A percentile compares a stretch with the other conserved stretches of the same genome.
Conservation (phyloP, 2,797 vertebrate species). For the Echiichthys vipera region DNA sequence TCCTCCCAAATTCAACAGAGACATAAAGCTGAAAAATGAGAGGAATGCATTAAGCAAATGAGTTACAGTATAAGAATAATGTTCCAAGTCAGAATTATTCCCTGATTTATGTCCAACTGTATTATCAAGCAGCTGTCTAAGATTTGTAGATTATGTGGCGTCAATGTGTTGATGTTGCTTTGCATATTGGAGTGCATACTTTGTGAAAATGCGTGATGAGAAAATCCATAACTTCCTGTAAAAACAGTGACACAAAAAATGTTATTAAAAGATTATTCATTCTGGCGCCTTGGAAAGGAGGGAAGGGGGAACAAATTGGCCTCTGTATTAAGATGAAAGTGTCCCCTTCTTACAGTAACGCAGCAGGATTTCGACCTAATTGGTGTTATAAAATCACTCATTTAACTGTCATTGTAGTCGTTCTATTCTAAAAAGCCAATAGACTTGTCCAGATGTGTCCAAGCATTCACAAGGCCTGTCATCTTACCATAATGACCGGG, state of each 20-base stretch:
- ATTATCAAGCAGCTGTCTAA: slow-evolving; percentile 51
- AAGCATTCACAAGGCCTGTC: slow-evolving; percentile 48
- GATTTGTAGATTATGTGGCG: slow-evolving; percentile 22
- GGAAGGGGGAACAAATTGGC: slow-evolving; percentile 8
- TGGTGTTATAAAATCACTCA: slow-evolving; percentile 48
- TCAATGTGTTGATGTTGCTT: slow-evolving; percentile 28
- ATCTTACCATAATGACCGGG: slow-evolving; percentile 53
- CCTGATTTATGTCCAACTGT: slow-evolving; percentile 34
- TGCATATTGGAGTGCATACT: slow-evolving; percentile 27
- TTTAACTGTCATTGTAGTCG: slow-evolving; percentile 47
- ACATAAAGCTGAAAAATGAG: slow-evolving; percentile 89
- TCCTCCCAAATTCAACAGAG: slow-evolving; percentile 94
- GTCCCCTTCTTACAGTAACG: slow-evolving; percentile 25
- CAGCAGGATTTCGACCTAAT: slow-evolving; percentile 38
- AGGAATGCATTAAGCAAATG: slow-evolving; percentile 51
- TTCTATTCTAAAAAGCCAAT: slow-evolving; percentile 33
- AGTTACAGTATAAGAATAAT: slow-evolving; percentile 35
- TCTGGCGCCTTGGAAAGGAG: slow-evolving; percentile 9
- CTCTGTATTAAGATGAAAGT: slow-evolving; percentile 26
- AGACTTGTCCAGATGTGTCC: slow-evolving; percentile 32
- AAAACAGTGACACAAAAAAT: background rate
- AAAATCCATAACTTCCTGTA: slow-evolving; percentile 26
- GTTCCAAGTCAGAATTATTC: slow-evolving; percentile 23
- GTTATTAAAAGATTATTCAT: slow-evolving; percentile 10
- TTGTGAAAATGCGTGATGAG: slow-evolving; percentile 14